Conservation (phyloP, 2,888 invertebrate species). For the Eulithis prunata region DNA sequence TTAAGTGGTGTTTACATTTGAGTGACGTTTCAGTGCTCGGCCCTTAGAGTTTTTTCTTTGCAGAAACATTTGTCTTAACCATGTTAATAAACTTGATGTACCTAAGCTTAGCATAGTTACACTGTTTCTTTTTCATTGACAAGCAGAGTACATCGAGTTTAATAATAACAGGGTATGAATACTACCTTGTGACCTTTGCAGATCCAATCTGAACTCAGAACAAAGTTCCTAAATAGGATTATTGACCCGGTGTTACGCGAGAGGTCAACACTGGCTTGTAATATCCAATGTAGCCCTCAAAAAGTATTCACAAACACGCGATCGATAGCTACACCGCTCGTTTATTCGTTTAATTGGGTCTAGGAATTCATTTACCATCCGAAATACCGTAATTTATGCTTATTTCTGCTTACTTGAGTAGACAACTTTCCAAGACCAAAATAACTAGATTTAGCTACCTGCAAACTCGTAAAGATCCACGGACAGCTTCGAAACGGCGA, state of each 20-base stretch:
- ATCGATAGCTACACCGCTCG: slow-evolving; percentile 1
- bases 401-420: slow-evolving; percentile 43
- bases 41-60: no score
- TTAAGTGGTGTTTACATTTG: no score
- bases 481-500: slow-evolving; percentile 27
- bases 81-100: no score
- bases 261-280: neutral
- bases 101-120: no score
- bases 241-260: neutral
- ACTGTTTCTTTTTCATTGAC: no score
- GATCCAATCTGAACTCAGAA: neutral
- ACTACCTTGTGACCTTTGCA: neutral
- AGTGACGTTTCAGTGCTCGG: no score
- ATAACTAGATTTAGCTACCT: slow-evolving; percentile 42
- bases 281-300: neutral
- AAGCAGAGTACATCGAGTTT: no score
- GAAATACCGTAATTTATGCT: slow-evolving; percentile 44
- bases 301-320: neutral
- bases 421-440: slow-evolving; percentile 29
- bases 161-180: no score
- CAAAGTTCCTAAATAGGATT: neutral
- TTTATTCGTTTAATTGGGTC: slow-evolving; percentile 1
- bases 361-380: slow-evolving; percentile 31
- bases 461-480: slow-evolving; percentile 44
- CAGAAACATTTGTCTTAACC: no score